Evolutionary conservation across 2,113 vertebrate genomes (phyloP).

Genomic region (Sander vitreus): DNA sequence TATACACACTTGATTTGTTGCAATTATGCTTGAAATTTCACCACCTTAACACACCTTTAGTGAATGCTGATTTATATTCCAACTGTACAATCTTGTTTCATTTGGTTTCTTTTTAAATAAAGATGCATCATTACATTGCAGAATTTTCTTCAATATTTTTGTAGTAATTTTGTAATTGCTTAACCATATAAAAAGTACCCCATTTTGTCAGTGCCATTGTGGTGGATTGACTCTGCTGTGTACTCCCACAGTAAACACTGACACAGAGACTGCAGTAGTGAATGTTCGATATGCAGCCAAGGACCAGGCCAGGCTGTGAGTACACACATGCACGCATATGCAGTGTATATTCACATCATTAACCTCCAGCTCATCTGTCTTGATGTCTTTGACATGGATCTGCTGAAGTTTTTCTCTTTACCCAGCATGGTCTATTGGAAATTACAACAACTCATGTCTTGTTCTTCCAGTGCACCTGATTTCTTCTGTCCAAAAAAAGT

Average conservation of each 20-base stretch:
- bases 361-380: slow-evolving; percentile 30
- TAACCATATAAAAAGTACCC: not conserved
- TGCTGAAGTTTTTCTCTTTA: slow-evolving; percentile 10
- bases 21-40: not conserved
- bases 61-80: not conserved
- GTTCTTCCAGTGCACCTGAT: slow-evolving; percentile 38
- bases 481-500: slow-evolving; percentile 43
- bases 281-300: slow-evolving; percentile 96
- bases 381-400: slow-evolving; percentile 29
- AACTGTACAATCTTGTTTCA: not conserved
- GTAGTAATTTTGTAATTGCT: not conserved
- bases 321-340: slow-evolving; percentile 39
- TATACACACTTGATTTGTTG: not conserved
- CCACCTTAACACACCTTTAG: not conserved
- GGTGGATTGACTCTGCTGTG: slow-evolving; percentile 31
- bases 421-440: slow-evolving; percentile 2
- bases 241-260: slow-evolving; percentile 92
- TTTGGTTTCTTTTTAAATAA: not conserved
- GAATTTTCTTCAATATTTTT: not conserved
- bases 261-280: slow-evolving; percentile 98
- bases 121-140: not conserved
- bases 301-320: slow-evolving; percentile 98
- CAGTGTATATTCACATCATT: slow-evolving; percentile 24
- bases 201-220: not conserved
- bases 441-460: slow-evolving; percentile 12